These are phyloP conservation scores for Saccostrea glomerata DNA, from an alignment of 1,140 invertebrate genomes.

Conservation along the genomic window DNA sequence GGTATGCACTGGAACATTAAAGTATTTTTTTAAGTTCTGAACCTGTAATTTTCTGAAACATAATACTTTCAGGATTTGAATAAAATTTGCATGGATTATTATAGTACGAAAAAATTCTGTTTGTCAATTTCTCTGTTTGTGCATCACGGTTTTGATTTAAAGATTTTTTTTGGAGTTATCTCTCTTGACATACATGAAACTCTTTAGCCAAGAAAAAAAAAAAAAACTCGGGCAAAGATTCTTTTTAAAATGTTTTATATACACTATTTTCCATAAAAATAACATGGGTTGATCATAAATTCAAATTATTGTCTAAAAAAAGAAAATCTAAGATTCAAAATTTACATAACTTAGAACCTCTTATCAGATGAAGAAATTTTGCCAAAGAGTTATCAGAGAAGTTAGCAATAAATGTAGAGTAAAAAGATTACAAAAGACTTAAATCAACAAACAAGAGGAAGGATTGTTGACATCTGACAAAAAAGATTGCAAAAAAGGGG, in stretches of 20 bases:
- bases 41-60: too few relatives aligned
- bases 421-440: slow-evolving; percentile 23
- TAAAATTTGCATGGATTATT: too few relatives aligned
- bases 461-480: slow-evolving; percentile 27
- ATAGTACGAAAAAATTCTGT: too few relatives aligned
- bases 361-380: not conserved
- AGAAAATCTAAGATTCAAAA: slow-evolving; percentile 10
- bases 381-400: not conserved
- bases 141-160: too few relatives aligned
- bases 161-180: slow-evolving; percentile 1
- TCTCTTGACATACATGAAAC: not conserved
- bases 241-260: not conserved
- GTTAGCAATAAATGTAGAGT: slow-evolving; percentile 13
- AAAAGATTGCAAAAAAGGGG: slow-evolving; percentile 7
- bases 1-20: too few relatives aligned
- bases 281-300: not conserved
- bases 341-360: slow-evolving; percentile 7
- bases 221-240: not conserved
- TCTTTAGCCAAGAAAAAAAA: too few relatives aligned
- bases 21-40: too few relatives aligned
- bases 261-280: not conserved
- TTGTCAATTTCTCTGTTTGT: too few relatives aligned
- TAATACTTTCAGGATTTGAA: too few relatives aligned
- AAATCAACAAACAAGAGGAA: slow-evolving; percentile 34
- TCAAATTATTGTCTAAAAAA: not conserved